Conservation (phyloP, 2,113 vertebrate species). For the Shinisaurus crocodilurus region DNA sequence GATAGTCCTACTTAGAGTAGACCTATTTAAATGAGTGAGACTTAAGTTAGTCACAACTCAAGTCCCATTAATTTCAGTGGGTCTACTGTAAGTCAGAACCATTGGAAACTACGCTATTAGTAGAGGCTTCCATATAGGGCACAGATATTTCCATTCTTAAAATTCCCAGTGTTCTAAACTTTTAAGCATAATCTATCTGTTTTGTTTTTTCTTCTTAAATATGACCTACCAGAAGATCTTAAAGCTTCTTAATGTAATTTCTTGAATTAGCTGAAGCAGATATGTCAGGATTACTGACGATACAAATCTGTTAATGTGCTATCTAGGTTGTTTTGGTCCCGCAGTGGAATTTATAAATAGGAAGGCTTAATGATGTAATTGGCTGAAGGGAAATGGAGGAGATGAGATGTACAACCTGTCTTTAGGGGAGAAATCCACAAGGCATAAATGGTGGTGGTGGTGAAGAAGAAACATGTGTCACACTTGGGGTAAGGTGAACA, state of each 20-base stretch:
- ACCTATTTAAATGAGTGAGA: no score
- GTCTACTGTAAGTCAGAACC: no score
- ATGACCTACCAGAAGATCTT: conserved; percentile 53
- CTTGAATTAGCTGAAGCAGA: conserved; percentile 68
- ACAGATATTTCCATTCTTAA: neutral
- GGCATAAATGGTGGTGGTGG: conserved; percentile 48
- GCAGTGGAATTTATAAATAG: conserved; percentile 73
- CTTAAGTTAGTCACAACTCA: no score
- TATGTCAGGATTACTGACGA: conserved; percentile 65
- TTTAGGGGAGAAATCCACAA: conserved; percentile 54
- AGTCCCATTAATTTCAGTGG: no score
- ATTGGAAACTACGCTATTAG: neutral
- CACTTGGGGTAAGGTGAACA: conserved; percentile 52
- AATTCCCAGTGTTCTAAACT: neutral
- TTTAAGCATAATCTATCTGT: neutral
- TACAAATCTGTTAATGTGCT: conserved; percentile 66
- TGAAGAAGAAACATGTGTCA: neutral
- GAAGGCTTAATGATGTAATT: conserved; percentile 73
- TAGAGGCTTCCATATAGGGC: neutral
- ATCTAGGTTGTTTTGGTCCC: conserved; percentile 61
- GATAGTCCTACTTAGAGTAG: no score
- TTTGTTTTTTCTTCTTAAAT: conserved; percentile 51
- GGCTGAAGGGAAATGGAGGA: conserved; percentile 5
- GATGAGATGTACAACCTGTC: conserved; percentile 31
- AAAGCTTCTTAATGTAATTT: conserved; percentile 62